Evolutionary conservation across 2,113 vertebrate species (phyloP), one percentile per base, ranked within the genome.

Genomic region (Xiphorhynchus elegans): DNA sequence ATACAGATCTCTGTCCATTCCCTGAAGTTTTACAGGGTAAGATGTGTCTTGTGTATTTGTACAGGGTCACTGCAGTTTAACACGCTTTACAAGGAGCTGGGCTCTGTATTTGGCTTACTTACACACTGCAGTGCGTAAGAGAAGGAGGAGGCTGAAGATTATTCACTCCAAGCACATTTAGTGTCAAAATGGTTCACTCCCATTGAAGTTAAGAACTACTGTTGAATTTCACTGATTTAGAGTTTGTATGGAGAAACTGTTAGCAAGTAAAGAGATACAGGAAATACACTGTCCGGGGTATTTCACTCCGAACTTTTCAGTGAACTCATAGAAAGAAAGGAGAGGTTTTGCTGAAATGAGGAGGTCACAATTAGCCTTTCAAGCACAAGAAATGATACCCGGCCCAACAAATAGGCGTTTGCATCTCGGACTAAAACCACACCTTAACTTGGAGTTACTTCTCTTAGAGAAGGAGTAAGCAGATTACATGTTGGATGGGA

Each of bases 61-160:
- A 11, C 9, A 12, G 13, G 16, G 20, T 8, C 13, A 17, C 11
- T 55, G 33, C 39, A 37, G 17, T 46, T 70, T 47, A 74, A 74
- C 0, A 0, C 4, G 17, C 4, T 67, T 81, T 11, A 46, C 26
- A 53, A 35, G 37, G 29, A 72, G 11, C 16, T 2, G 1, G 47
- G 28, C 29, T 84, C 1, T 49, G 3, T 58, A 33, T 80, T 18
- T 67, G 42, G 33, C 28, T 47, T 28, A 18, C 9, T 70, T 7
- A 17, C 40, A 28, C 7, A 4, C 26, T 52, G 24, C 20, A 44
- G 11, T n/a, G 13, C 6, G n/a, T n/a, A n/a, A n/a, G n/a, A 40
- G n/a, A 49, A 58, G 73, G 81, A 87, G 8, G 14, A 70, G 5
- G 14, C 14, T 52, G 59, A 69, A 89, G 13, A 4, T 20, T 16